A percentile compares a stretch with the other conserved stretches of the same genome.
These are phyloP conservation scores for Sphaeridia pumilis DNA, from an alignment of 2,888 invertebrate genomes.

Conservation along the genomic window DNA sequence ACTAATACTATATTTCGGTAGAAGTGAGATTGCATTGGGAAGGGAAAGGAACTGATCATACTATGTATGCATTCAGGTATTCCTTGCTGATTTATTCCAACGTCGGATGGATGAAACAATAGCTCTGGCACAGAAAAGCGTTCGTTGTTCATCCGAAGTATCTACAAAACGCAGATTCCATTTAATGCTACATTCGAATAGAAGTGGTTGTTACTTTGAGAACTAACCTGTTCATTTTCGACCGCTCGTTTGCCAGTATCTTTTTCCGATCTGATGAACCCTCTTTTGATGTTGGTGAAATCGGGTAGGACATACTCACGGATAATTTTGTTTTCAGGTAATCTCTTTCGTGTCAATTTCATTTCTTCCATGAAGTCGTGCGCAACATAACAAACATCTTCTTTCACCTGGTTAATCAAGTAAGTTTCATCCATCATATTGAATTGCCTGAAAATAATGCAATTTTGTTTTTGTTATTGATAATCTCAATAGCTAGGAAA, in stretches of 20 bases:
- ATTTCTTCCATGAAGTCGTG: constrained; percentile 70
- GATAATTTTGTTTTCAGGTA: constrained; percentile 54
- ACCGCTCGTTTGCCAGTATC: constrained; percentile 40
- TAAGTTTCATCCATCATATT: constrained; percentile 99
- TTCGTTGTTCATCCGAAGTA: constrained; percentile 80
- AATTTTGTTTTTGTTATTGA: not conserved
- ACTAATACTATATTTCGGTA: constrained; percentile 70
- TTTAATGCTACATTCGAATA: no score
- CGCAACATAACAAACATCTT: constrained; percentile 91
- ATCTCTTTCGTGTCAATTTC: constrained; percentile 51
- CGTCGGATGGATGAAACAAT: constrained; percentile 85
- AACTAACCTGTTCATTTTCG: constrained; percentile 41
- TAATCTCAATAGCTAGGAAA: not conserved
- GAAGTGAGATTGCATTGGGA: constrained; percentile 61
- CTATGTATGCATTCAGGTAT: constrained; percentile 77
- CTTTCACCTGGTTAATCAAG: constrained; percentile 96
- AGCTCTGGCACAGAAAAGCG: constrained; percentile 90
- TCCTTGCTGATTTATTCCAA: constrained; percentile 83
- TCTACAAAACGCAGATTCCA: constrained; percentile 50
- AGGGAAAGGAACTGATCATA: constrained; percentile 60
- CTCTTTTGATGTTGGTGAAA: constrained; percentile 76
- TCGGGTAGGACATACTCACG: constrained; percentile 93
- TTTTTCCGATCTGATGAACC: constrained; percentile 50
- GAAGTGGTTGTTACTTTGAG: no score
- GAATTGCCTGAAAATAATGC: constrained; percentile 52